These are phyloP conservation scores for Channallabes apus DNA, from an alignment of 2,797 vertebrate species.

Conservation along the genomic window DNA sequence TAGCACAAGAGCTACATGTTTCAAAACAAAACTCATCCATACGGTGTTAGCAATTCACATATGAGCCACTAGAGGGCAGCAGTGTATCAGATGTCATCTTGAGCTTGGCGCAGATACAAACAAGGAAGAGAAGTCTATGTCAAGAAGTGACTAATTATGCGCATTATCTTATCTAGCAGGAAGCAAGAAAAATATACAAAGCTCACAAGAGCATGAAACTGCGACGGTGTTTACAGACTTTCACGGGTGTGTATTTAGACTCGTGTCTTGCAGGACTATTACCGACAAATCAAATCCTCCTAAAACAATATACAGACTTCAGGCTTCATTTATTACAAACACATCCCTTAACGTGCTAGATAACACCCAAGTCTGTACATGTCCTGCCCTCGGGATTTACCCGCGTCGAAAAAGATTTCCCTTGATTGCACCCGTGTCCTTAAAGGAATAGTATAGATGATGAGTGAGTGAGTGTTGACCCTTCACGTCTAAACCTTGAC, in stretches of 20 bases:
- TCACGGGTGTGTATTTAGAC: neutral
- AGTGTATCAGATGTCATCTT: neutral
- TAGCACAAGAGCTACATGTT: neutral
- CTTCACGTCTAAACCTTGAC: slow-evolving; percentile 57
- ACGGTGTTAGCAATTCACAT: neutral
- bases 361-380: slow-evolving; percentile 6
- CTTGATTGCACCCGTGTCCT: neutral
- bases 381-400: slow-evolving; percentile 11
- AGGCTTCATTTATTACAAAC: neutral
- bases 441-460: slow-evolving; percentile 7
- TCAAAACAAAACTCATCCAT: neutral
- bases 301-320: neutral
- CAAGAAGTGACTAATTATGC: neutral
- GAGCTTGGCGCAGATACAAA: neutral
- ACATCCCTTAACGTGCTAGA: neutral
- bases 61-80: slow-evolving; percentile 7
- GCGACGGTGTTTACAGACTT: no score
- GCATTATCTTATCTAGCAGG: slow-evolving; percentile 7
- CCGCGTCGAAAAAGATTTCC: neutral
- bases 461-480: slow-evolving; percentile 65
- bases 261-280: neutral
- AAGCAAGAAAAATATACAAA: slow-evolving; percentile 2
- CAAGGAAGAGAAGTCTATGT: neutral
- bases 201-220: slow-evolving; percentile 14
- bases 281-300: slow-evolving; percentile 11